Conservation (phyloP, 2,113 vertebrate genomes). For the Engraulis encrasicolus region DNA sequence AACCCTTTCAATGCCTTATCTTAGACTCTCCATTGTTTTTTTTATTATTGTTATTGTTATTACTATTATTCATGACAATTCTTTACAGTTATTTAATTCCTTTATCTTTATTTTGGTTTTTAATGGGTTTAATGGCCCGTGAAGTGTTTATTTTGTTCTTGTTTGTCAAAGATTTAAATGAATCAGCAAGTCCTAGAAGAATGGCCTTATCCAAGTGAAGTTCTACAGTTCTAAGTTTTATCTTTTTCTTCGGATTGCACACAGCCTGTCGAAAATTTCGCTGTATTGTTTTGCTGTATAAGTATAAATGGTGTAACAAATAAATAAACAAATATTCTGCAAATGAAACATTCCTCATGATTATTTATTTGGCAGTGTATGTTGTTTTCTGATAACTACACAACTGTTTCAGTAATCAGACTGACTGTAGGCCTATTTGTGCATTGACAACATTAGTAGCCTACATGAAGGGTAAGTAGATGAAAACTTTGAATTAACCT, state of each 20-base stretch:
- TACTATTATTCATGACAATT: background rate
- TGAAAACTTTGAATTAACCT: background rate
- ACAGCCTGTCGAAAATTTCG: background rate
- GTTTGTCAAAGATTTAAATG: background rate
- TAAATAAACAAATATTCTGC: background rate
- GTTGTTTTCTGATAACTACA: background rate
- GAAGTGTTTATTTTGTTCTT: background rate
- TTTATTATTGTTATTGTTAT: background rate
- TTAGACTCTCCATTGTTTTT: background rate
- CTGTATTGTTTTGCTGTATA: slow-evolving; percentile 3
- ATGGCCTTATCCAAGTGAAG: background rate
- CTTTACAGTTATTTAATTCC: background rate
- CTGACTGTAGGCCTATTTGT: background rate
- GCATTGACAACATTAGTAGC: background rate
- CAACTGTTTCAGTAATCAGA: background rate
- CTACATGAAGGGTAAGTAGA: background rate
- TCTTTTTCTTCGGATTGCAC: background rate
- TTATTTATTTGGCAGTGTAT: background rate
- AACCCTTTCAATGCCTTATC: slow-evolving; percentile 6
- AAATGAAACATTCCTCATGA: background rate
- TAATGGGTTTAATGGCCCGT: background rate
- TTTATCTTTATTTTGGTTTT: background rate
- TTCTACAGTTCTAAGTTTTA: background rate
- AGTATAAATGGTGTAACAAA: background rate
- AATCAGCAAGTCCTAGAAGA: background rate